Conservation (phyloP, 2,888 invertebrate species). For the Gandaritis pyraliata region DNA sequence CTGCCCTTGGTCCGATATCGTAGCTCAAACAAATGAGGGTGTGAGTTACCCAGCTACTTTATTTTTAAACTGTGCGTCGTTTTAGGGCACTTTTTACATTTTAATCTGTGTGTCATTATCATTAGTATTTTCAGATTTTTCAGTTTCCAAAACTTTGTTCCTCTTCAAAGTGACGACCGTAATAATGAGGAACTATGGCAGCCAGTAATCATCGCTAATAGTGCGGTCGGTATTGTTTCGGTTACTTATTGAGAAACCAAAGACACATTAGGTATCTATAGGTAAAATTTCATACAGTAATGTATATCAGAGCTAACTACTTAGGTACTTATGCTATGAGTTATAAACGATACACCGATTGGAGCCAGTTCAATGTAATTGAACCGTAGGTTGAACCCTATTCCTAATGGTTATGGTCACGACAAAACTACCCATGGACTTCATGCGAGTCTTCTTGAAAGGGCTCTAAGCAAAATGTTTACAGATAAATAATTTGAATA, state of each 20-base stretch:
- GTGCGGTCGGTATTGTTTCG: no score
- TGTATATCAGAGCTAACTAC: no score
- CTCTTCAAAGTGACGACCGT: background rate
- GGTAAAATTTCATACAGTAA: no score
- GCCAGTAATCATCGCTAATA: background rate
- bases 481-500: no score
- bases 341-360: conserved; percentile 7
- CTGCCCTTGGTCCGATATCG: no score
- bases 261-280: background rate
- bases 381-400: conserved; percentile 17
- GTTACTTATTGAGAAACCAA: background rate
- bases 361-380: conserved; percentile 13
- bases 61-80: conserved; percentile 1
- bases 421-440: conserved; percentile 15
- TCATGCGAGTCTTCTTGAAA: background rate
- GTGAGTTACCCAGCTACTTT: background rate
- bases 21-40: no score
- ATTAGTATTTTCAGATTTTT: conserved; percentile 20
- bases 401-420: conserved; percentile 11
- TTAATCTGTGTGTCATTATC: conserved; percentile 8
- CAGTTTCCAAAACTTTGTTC: conserved; percentile 2
- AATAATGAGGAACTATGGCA: background rate
- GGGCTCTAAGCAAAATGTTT: no score
- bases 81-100: background rate
- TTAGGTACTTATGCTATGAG: background rate